Percentiles rank a stretch among this genome's conserved stretches.
Conservation (phyloP, 1,140 invertebrate genomes). For the Meloidogyne floridensis region DNA sequence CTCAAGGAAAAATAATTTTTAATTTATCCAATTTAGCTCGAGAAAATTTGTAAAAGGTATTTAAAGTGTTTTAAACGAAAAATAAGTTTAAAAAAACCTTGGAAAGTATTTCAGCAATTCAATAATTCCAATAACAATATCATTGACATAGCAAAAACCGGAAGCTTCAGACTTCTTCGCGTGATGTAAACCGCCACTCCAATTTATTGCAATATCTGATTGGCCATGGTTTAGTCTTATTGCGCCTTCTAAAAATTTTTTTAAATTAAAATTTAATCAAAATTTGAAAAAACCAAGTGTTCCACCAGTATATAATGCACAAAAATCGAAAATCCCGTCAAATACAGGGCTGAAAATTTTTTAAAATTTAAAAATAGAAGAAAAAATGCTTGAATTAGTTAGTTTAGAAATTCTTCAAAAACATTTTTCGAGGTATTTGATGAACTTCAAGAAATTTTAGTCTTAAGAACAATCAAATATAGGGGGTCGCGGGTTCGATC, state of each 20-base stretch:
- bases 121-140: slow-evolving; percentile 90
- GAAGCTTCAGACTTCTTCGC: slow-evolving; percentile 99
- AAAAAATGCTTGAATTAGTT: neutral
- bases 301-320: slow-evolving; percentile 93
- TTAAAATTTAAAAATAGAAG: neutral
- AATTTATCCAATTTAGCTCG: too few species aligned
- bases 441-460: too few species aligned
- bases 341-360: slow-evolving; percentile 78
- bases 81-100: slow-evolving; percentile 20
- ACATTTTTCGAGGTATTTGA: too few species aligned
- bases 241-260: slow-evolving; percentile 71
- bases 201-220: slow-evolving; percentile 97
- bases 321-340: slow-evolving; percentile 97
- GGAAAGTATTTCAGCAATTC: slow-evolving; percentile 78
- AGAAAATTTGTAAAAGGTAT: too few species aligned
- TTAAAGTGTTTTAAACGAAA: too few species aligned
- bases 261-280: neutral
- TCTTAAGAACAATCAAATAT: too few species aligned
- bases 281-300: slow-evolving; percentile 71
- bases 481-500: too few species aligned
- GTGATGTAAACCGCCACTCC: slow-evolving; percentile 97
- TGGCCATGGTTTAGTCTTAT: slow-evolving; percentile 82
- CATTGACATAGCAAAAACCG: slow-evolving; percentile 96
- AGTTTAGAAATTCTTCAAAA: too few species aligned
- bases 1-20: too few species aligned